Evolutionary conservation across 2,888 invertebrate genomes (phyloP).

Genomic region (Acleris sparsana): DNA sequence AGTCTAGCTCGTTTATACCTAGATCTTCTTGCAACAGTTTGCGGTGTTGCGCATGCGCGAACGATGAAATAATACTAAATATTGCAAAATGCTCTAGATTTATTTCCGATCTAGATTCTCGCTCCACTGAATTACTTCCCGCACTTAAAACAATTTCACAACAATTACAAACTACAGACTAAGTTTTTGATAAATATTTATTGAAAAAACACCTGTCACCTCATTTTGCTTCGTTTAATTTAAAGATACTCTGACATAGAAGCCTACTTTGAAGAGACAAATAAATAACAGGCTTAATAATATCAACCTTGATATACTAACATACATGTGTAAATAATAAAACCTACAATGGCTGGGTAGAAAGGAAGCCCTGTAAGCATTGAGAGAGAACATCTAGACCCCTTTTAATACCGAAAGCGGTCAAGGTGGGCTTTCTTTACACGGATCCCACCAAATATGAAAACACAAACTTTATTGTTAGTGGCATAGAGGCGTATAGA

Average conservation of each 20-base stretch:
- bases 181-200: neutral
- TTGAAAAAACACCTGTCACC: neutral
- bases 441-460: too few species aligned
- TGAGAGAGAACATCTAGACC: too few species aligned
- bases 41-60: neutral
- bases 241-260: constrained; percentile 4
- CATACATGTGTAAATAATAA: neutral
- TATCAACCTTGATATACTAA: neutral
- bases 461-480: too few species aligned
- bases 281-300: constrained; percentile 1
- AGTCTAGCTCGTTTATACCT: neutral
- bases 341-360: neutral
- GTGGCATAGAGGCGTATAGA: too few species aligned
- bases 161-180: neutral
- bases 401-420: too few species aligned
- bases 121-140: neutral
- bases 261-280: neutral
- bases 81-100: constrained; percentile 20
- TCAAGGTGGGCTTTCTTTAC: too few species aligned
- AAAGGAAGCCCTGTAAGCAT: too few species aligned
- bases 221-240: neutral
- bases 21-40: neutral
- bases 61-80: constrained; percentile 12
- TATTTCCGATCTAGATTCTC: constrained; percentile 18
- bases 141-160: constrained; percentile 2